These are phyloP conservation scores for Oscarella lobularis DNA, from an alignment of 37 sponge, comb jelly and placozoan species.

Conservation along the genomic window DNA sequence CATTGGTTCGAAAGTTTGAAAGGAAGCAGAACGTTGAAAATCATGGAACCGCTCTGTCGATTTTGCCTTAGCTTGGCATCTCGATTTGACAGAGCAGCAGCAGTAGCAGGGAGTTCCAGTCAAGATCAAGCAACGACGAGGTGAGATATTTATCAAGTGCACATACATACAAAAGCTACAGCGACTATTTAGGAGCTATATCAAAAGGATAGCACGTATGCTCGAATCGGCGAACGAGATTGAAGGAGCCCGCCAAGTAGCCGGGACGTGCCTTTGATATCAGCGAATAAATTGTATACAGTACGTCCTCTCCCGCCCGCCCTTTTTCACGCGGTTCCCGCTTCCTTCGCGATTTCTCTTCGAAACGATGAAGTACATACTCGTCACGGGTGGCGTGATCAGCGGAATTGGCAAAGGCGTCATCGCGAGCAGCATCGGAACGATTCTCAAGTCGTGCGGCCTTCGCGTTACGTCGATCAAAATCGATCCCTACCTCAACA, in stretches of 20 bases:
- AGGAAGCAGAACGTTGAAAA: background rate
- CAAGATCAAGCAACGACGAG: background rate
- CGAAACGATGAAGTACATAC: conserved; percentile 68
- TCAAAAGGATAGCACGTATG: no score
- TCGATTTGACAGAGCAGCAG: background rate
- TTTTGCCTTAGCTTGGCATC: background rate
- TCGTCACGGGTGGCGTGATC: conserved; percentile 93
- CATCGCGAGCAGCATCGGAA: conserved; percentile 90
- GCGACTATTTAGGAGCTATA: no score
- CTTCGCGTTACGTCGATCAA: conserved; percentile 89
- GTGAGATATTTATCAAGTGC: no score
- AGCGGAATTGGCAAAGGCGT: conserved; percentile 98
- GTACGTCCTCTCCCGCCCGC: no score
- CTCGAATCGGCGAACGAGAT: no score
- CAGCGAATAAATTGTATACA: no score
- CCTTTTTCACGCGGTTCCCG: no score
- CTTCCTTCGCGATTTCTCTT: background rate
- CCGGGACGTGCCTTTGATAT: no score
- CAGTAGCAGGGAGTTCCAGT: background rate
- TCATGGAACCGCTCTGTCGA: background rate
- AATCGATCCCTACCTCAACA: conserved; percentile 97
- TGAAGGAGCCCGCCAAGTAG: no score
- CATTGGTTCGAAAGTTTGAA: background rate
- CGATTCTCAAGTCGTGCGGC: conserved; percentile 79
- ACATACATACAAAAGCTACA: no score